A percentile compares a stretch with the other conserved stretches of the same genome.
phyloP scores from a whole-genome alignment of 2,797 vertebrate species.

The Lepus townsendii region DNA sequence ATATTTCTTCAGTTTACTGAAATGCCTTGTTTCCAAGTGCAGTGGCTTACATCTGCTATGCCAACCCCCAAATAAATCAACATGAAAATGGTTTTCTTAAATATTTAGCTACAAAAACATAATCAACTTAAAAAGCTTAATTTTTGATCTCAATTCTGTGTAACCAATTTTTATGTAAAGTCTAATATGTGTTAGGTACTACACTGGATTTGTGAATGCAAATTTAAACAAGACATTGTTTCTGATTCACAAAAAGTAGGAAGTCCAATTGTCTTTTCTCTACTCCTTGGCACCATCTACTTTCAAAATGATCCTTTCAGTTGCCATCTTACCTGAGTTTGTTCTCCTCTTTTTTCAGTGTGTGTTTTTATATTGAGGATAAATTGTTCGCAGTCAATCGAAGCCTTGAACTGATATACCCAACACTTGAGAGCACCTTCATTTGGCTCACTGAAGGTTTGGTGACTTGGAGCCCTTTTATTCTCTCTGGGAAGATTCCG shows the following conservation, averaged over 20 bases:
- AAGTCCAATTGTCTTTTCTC: background rate
- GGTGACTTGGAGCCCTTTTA: background rate
- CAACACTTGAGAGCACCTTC: background rate
- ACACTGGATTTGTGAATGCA: background rate
- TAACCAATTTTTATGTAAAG: background rate
- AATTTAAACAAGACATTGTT: constrained; percentile 6
- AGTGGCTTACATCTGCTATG: background rate
- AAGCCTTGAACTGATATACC: constrained; percentile 8
- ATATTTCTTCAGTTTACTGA: constrained; percentile 43
- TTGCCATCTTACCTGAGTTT: constrained; percentile 39
- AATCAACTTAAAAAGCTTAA: background rate
- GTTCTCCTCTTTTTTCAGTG: background rate
- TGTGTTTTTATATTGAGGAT: constrained; percentile 1
- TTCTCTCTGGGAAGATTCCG: background rate
- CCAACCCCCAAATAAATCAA: background rate
- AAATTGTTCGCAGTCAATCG: background rate
- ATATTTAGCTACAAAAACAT: background rate
- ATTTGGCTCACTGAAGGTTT: background rate
- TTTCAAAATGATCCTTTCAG: background rate
- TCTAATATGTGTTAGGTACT: background rate
- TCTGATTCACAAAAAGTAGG: background rate
- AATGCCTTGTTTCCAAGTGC: background rate
- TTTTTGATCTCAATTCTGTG: background rate
- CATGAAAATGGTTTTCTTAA: background rate
- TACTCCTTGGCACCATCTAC: background rate